Percentiles rank a stretch among this genome's conserved stretches.
Conservation (phyloP, 2,113 vertebrate species). For the Indicator indicator region DNA sequence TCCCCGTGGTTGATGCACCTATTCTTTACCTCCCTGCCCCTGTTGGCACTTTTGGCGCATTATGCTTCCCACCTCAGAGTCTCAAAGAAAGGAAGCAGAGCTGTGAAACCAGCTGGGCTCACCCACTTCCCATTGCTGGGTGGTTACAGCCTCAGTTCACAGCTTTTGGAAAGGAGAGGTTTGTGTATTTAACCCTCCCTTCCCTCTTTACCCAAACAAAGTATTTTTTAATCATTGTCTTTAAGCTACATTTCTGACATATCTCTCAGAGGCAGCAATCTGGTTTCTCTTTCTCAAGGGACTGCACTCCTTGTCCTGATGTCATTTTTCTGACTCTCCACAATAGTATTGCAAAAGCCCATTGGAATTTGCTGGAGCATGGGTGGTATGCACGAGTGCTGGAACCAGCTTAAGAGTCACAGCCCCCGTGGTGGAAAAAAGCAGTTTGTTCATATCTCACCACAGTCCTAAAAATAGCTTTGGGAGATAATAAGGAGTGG, state of each 20-base stretch:
- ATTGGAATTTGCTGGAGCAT: conserved; percentile 13
- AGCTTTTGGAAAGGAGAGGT: background rate
- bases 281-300: background rate
- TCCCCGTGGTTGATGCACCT: background rate
- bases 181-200: background rate
- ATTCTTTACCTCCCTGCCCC: conserved; percentile 25
- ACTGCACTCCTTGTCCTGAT: background rate
- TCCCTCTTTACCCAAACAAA: background rate
- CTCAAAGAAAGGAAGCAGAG: conserved; percentile 61
- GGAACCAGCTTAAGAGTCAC: background rate
- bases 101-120: conserved; percentile 30
- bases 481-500: conserved; percentile 45
- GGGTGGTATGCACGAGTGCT: conserved; percentile 27
- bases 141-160: conserved; percentile 2
- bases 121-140: conserved; percentile 59
- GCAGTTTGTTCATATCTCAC: conserved; percentile 36
- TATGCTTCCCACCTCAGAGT: conserved; percentile 31
- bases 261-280: background rate
- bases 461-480: conserved; percentile 48
- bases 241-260: background rate
- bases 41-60: background rate
- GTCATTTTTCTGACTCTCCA: background rate
- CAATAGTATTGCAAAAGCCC: background rate
- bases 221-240: background rate
- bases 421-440: background rate